Conservation (phyloP, 1,140 invertebrate genomes). For the Macrosteles quadrilineatus region DNA sequence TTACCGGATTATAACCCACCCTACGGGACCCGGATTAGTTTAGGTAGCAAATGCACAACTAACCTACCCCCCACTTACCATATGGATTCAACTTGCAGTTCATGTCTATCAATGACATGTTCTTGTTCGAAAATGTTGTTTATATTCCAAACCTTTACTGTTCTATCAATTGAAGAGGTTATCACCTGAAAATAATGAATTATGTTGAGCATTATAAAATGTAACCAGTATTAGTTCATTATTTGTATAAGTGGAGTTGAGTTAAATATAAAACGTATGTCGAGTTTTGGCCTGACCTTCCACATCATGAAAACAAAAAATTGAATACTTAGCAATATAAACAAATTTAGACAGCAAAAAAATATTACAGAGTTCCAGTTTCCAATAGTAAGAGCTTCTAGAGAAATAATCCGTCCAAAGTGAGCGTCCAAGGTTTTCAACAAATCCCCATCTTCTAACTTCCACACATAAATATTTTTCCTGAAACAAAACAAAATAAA, state of each 20-base stretch:
- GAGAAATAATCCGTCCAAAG: slow-evolving; percentile 93
- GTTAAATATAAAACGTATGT: too few species aligned
- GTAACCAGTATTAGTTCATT: neutral
- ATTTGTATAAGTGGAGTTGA: too few species aligned
- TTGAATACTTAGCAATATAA: too few species aligned
- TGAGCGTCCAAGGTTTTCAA: slow-evolving; percentile 95
- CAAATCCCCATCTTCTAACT: slow-evolving; percentile 71
- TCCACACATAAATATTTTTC: slow-evolving; percentile 96
- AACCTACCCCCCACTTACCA: too few species aligned
- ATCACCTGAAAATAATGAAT: slow-evolving; percentile 63
- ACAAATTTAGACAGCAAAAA: too few species aligned
- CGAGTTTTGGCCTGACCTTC: too few species aligned
- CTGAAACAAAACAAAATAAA: slow-evolving; percentile 59
- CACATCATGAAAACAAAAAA: too few species aligned
- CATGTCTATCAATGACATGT: slow-evolving; percentile 93
- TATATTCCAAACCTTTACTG: slow-evolving; percentile 99
- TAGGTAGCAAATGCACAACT: too few species aligned
- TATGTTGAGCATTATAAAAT: slow-evolving; percentile 19
- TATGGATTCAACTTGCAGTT: slow-evolving; percentile 92
- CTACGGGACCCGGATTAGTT: too few species aligned
- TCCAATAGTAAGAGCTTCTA: slow-evolving; percentile 81
- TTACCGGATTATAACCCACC: too few species aligned
- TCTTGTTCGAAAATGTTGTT: slow-evolving; percentile 99
- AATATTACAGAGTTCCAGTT: slow-evolving; percentile 78
- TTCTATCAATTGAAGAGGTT: slow-evolving; percentile 95